Conservation (phyloP, 2,888 invertebrate species). For the Marasmarcha lunaedactyla region DNA sequence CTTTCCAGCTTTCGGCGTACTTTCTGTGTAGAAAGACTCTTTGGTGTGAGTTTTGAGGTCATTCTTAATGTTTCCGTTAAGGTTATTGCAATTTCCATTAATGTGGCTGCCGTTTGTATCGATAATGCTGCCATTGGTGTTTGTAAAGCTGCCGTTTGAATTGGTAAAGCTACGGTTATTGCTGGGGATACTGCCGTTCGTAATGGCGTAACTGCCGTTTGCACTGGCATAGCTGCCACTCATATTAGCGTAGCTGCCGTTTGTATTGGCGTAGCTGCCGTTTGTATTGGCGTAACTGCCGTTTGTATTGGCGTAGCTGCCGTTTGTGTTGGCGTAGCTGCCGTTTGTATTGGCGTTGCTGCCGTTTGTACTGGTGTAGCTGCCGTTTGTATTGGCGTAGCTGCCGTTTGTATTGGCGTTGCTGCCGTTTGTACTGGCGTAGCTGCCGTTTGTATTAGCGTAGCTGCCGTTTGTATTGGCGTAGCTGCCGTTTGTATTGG, state of each 20-base stretch:
- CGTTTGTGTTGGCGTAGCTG: constrained; percentile 5
- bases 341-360: constrained; percentile 19
- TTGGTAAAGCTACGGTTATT: constrained; percentile 16
- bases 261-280: constrained; percentile 20
- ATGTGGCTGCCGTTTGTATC: constrained; percentile 11
- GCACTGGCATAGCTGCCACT: constrained; percentile 23
- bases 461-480: constrained; percentile 16
- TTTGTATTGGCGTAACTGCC: constrained; percentile 7
- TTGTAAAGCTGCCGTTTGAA: neutral
- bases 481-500: constrained; percentile 21
- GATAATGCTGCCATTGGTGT: constrained; percentile 13
- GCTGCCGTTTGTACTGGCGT: constrained; percentile 9
- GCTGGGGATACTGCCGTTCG: constrained; percentile 24
- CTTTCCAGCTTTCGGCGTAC: constrained; percentile 25
- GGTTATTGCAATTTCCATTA: neutral
- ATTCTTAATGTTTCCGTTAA: constrained; percentile 14
- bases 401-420: constrained; percentile 14
- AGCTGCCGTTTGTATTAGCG: constrained; percentile 1
- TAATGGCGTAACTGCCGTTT: constrained; percentile 7
- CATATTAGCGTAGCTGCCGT: constrained; percentile 19
- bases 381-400: constrained; percentile 21
- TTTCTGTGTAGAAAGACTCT: constrained; percentile 18
- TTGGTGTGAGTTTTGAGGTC: constrained; percentile 24
- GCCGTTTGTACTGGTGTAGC: constrained; percentile 20
- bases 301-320: constrained; percentile 4